These are phyloP conservation scores for Orthonychiurus folsomi DNA, from an alignment of 2,888 invertebrate genomes.

Conservation along the genomic window DNA sequence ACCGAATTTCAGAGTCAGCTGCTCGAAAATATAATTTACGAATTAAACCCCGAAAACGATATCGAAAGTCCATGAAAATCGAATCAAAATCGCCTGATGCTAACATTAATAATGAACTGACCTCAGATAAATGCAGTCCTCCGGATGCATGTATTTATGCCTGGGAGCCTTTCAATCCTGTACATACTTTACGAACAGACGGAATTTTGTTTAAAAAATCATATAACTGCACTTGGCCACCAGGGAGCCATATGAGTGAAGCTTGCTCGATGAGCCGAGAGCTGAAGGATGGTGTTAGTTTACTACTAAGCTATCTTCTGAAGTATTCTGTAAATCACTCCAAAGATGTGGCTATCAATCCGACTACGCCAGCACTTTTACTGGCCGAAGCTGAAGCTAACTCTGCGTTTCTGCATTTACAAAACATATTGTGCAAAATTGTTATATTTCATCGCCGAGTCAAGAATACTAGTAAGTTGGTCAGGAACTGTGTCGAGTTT, in stretches of 20 bases:
- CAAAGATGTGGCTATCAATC: not conserved
- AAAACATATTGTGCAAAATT: conserved; percentile 10
- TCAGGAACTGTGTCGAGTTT: conserved; percentile 16
- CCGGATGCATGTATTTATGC: not conserved
- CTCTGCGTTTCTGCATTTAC: not conserved
- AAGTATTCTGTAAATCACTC: not conserved
- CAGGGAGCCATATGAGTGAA: not conserved
- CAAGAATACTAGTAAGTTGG: conserved; percentile 20
- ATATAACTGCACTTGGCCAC: not conserved
- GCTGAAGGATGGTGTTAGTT: not conserved
- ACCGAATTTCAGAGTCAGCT: conserved; percentile 21
- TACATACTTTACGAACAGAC: not conserved
- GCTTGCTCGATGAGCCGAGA: not conserved
- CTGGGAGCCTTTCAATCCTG: not conserved
- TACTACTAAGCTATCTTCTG: not conserved
- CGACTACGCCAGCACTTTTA: not conserved
- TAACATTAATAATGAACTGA: not conserved
- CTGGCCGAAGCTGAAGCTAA: not conserved
- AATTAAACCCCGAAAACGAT: conserved; percentile 18
- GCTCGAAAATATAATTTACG: conserved; percentile 19
- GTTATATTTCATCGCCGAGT: conserved; percentile 18
- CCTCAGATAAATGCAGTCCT: not conserved
- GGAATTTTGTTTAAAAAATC: not conserved
- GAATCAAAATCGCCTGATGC: not conserved
- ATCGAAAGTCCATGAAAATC: not conserved